Evolutionary conservation across 2,797 vertebrate genomes (phyloP), one percentile per base, ranked within the genome.

Genomic region (Sebastiscus albofasciatus): DNA sequence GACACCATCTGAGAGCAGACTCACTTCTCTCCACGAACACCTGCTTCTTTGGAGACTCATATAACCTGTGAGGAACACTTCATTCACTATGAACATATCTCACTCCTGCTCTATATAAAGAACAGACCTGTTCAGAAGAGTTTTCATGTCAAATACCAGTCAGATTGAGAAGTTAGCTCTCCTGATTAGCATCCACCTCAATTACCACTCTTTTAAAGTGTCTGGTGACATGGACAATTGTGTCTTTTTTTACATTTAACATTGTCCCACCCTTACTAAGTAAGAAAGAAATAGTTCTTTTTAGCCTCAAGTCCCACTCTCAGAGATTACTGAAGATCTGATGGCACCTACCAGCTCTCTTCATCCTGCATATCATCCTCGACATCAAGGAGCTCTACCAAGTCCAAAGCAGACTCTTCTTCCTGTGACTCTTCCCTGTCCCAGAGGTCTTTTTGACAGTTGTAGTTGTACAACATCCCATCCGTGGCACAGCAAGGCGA

Each of bases 1-100:
- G 89, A 81, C 95, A 97, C 97, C 97, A 97, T 2, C 92, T 90
- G 12, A 97, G 79, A 26, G 96, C 94, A 0, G 94, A 94, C 18
- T 93, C 92, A 1, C 86, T 89, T 77, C 85, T 93, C 60, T 93
- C 92, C 1, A 36, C 10, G 20, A 69, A 72, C 18, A 24, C 61
- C 22, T 69, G 92, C 77, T 94, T 95, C 75, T 89, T 95, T 1
- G 94, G 74, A 67, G 90, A 85, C 67, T 92, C 67, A 3, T 94
- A 94, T 8, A 95, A 82, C 94, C 94, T 95, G 87, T 27, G 31
- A 74, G 3, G 9, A 68, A 78, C 12, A n/a, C 2, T 9, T 75
- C 1, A 55, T 24, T 67, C 31, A 52, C 6, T 33, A 2, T 61
- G 13, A 59, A 13, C 20, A 26, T 3, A 29, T 66, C 11, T 7